Conservation (phyloP, 2,888 invertebrate species). For the Dasypolia templi region DNA sequence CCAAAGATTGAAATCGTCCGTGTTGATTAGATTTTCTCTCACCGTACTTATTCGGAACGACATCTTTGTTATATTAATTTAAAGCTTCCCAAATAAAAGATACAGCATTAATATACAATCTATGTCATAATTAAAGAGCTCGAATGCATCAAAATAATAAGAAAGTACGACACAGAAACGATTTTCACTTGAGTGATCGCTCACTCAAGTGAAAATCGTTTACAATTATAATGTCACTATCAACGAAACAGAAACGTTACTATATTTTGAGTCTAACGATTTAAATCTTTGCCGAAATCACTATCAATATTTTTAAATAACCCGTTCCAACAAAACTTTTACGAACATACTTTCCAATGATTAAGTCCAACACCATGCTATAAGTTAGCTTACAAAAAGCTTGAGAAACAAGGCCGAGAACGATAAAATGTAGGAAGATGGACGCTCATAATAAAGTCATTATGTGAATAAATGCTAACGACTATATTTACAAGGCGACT, state of each 20-base stretch:
- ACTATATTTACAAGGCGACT: constrained; percentile 85
- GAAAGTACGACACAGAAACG: too few relatives aligned
- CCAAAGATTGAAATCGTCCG: too few relatives aligned
- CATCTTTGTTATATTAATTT: too few relatives aligned
- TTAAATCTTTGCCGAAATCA: background rate
- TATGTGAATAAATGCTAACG: constrained; percentile 86
- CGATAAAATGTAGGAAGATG: constrained; percentile 72
- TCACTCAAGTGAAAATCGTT: too few relatives aligned
- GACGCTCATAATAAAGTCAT: constrained; percentile 86
- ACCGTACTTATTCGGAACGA: too few relatives aligned
- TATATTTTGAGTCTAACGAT: background rate
- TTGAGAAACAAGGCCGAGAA: constrained; percentile 57
- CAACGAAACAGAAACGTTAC: background rate
- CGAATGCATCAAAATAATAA: too few relatives aligned
- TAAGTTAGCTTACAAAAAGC: constrained; percentile 22
- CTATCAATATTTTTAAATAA: background rate
- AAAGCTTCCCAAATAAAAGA: too few relatives aligned
- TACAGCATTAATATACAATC: too few relatives aligned
- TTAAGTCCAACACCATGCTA: background rate
- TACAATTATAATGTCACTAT: background rate
- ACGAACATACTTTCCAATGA: background rate
- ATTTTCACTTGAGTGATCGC: too few relatives aligned
- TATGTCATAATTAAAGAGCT: too few relatives aligned
- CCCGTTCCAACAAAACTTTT: too few relatives aligned
- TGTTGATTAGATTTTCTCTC: too few relatives aligned